Base-by-base conservation (phyloP, 2,888 invertebrate species). In the Bibio marci region DNA sequence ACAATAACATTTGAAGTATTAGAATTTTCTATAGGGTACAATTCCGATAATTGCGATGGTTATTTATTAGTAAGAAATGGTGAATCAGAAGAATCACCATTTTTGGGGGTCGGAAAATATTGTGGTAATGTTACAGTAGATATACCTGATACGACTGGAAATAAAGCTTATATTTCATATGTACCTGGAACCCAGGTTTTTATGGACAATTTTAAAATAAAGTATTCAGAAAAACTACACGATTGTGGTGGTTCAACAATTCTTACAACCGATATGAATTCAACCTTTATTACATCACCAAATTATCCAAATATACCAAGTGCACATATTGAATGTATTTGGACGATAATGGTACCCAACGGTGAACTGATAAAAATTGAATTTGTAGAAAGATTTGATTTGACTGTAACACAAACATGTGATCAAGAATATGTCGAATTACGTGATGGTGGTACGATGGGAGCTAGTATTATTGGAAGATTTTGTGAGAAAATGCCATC, bases 221-320 rank as follows among this genome's bases (percentile, higher is more conserved):
- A 56, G 34, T 78, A 66, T 52, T 66, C 71, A 49, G 80, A 83
- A 59, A 55, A 70, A 33, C 67, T 72, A 15, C 52, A 69, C 37
- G 66, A 70, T 37, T 90, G 88, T 57, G 86, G 85, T 2, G 72
- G 71, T 7, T 65, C 66, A 12, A 63, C 76, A n/a, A 52, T 50
- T n/a, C 56, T 88, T 35, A n/a, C n/a, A 63, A 66, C 11, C 41
- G 56, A 1, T 58, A 60, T 2, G 61, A 60, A 54, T 30, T 64
- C 63, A 44, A 67, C 69, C 44, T n/a, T n/a, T n/a, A 74, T 94
- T 40, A 66, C 57, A 15, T 76, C 88, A 0, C 91, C 90, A 0
- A 79, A 80, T 48, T 87, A 81, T 62, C 92, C 92, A 0, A 72
- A 74, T 43, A 66, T 76, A 17, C 87, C 92, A 2, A 64, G 72